These are phyloP conservation scores for Chalcosyrphus nemorum DNA, from an alignment of 2,888 invertebrate genomes.

Conservation along the genomic window DNA sequence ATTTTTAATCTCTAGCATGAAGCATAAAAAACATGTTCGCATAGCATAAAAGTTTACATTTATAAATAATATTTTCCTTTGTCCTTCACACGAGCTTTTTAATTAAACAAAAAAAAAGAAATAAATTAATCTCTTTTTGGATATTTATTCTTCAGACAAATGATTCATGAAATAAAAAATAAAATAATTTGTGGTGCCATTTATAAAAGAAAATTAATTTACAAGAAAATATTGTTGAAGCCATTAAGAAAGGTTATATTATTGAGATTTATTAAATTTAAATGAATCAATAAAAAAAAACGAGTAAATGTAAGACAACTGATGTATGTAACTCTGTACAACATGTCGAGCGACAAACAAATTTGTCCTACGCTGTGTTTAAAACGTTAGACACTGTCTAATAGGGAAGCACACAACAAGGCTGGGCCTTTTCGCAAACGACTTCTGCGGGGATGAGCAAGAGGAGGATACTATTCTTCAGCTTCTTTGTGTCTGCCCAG, in stretches of 20 bases:
- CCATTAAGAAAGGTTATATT: conserved; percentile 3
- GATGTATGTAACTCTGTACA: too few relatives aligned
- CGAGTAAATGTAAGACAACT: background rate
- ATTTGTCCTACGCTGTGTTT: too few relatives aligned
- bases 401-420: too few relatives aligned
- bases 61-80: conserved; percentile 16
- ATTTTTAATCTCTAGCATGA: conserved; percentile 33
- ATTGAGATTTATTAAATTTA: conserved; percentile 24
- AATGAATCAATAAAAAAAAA: conserved; percentile 30
- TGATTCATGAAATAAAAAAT: background rate
- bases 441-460: too few relatives aligned
- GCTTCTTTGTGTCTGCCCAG: too few relatives aligned
- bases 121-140: conserved; percentile 1
- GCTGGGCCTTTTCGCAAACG: too few relatives aligned
- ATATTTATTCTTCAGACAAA: conserved; percentile 16
- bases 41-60: conserved; percentile 24
- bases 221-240: conserved; percentile 36
- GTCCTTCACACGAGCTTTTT: conserved; percentile 22
- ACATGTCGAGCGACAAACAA: too few relatives aligned
- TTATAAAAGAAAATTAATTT: conserved; percentile 19
- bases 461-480: too few relatives aligned
- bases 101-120: background rate
- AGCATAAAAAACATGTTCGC: background rate
- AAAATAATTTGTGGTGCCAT: conserved; percentile 24
- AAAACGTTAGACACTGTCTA: too few relatives aligned